These are phyloP conservation scores for Lutjanus erythropterus DNA, from an alignment of 2,113 vertebrate genomes.

Conservation along the genomic window DNA sequence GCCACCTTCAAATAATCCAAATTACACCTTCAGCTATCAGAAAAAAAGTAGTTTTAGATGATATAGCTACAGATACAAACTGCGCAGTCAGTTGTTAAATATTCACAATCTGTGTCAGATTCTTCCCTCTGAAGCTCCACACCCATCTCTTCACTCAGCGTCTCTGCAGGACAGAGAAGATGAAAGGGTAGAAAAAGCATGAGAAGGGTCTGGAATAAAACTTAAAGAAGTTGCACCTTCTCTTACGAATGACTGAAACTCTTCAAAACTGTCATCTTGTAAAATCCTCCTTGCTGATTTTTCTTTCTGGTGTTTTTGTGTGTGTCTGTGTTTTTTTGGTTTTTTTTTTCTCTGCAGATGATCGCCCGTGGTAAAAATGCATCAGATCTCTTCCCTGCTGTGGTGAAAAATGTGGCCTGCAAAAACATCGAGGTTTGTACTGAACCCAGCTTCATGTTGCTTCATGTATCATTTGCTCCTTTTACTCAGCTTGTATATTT, in stretches of 20 bases:
- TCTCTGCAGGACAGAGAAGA: slow-evolving; percentile 53
- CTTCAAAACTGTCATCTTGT: slow-evolving; percentile 23
- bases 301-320: too few relatives aligned
- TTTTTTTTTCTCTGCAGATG: slow-evolving; percentile 93
- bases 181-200: slow-evolving; percentile 18
- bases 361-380: slow-evolving; percentile 97
- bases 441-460: neutral
- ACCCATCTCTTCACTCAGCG: slow-evolving; percentile 53
- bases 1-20: too few relatives aligned
- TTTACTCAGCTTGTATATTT: neutral
- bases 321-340: slow-evolving; percentile 10
- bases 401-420: slow-evolving; percentile 98
- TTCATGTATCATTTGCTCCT: neutral
- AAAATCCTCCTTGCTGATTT: neutral
- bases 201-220: slow-evolving; percentile 25
- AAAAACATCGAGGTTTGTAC: slow-evolving; percentile 97
- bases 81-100: slow-evolving; percentile 76
- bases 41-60: slow-evolving; percentile 1
- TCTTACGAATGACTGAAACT: neutral
- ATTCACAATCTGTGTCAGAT: slow-evolving; percentile 80
- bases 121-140: slow-evolving; percentile 64
- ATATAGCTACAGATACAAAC: slow-evolving; percentile 35
- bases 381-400: slow-evolving; percentile 96
- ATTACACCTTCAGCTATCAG: too few relatives aligned
- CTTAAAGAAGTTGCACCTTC: neutral